Evolutionary conservation across 2,888 invertebrate genomes (phyloP).

Genomic region (Alsophila aescularia): DNA sequence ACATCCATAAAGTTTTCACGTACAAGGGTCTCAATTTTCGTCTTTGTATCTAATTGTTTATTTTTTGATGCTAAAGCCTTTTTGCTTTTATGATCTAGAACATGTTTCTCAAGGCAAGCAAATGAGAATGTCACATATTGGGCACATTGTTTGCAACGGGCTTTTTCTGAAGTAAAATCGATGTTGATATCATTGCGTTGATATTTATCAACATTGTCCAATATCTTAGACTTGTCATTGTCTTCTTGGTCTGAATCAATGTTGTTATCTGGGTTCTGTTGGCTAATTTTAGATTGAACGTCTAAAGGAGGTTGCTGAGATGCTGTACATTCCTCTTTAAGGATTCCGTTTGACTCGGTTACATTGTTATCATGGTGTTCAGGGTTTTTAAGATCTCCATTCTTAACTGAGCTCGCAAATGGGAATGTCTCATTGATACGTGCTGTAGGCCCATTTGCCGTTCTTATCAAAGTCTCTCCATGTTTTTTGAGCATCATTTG

Average conservation of each 20-base stretch:
- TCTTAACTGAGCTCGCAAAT: neutral
- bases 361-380: neutral
- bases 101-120: slow-evolving; percentile 1
- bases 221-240: neutral
- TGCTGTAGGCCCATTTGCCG: neutral
- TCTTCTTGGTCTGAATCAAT: neutral
- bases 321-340: slow-evolving; percentile 1
- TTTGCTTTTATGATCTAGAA: neutral
- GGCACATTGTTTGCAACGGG: slow-evolving; percentile 17
- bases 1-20: slow-evolving; percentile 2
- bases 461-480: neutral
- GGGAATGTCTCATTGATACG: neutral
- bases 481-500: slow-evolving; percentile 1
- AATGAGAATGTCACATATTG: neutral
- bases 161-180: slow-evolving; percentile 42
- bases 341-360: neutral
- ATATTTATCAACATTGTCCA: slow-evolving; percentile 36
- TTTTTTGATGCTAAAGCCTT: neutral
- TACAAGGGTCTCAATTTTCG: neutral
- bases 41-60: neutral
- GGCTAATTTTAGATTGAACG: neutral
- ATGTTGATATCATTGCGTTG: slow-evolving; percentile 49
- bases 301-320: neutral
- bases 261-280: neutral
- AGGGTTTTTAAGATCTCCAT: neutral